These are phyloP conservation scores for Drosophila arizonae DNA, from an alignment of 1,140 invertebrate genomes.

Conservation along the genomic window DNA sequence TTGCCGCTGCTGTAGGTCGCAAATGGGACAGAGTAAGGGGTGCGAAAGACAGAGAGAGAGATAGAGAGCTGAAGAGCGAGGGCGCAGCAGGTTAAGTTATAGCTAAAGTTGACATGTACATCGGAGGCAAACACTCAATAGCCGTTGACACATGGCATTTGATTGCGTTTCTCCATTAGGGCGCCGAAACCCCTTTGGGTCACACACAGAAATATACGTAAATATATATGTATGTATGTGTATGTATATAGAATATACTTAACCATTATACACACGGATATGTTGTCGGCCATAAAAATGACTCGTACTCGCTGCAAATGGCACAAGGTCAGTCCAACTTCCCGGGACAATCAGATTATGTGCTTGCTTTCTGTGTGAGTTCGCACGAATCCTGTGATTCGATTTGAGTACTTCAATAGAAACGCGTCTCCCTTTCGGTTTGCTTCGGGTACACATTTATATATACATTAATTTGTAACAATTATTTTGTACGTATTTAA, in stretches of 20 bases:
- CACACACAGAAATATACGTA: background rate
- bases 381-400: background rate
- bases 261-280: background rate
- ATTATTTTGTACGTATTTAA: too few species aligned
- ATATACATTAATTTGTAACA: too few species aligned
- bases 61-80: too few species aligned
- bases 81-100: background rate
- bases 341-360: background rate
- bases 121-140: conserved; percentile 35
- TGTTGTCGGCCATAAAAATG: conserved; percentile 26
- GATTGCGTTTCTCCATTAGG: conserved; percentile 42
- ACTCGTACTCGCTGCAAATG: conserved; percentile 3
- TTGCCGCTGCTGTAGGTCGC: conserved; percentile 32
- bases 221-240: too few species aligned
- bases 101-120: conserved; percentile 22
- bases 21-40: background rate
- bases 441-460: too few species aligned
- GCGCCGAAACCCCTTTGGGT: conserved; percentile 29
- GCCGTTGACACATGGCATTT: conserved; percentile 49
- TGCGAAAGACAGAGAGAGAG: background rate
- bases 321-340: conserved; percentile 12
- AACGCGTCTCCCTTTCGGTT: too few species aligned
- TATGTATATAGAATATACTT: too few species aligned
- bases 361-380: background rate
- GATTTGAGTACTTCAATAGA: too few species aligned